phyloP scores from a whole-genome alignment of 2,113 vertebrate species.

The Pycnonotus jocosus region DNA sequence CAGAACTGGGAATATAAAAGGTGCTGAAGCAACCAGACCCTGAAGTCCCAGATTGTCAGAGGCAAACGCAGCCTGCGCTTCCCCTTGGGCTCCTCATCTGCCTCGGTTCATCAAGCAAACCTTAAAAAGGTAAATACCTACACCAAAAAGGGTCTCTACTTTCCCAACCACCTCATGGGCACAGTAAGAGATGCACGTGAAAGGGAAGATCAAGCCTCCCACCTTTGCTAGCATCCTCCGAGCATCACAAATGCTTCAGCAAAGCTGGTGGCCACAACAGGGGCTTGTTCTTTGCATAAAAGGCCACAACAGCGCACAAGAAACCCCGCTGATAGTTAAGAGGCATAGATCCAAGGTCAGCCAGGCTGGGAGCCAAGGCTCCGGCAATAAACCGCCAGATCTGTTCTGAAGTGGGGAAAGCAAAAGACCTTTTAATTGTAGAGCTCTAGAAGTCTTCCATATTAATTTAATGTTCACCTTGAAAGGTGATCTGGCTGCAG shows the following conservation, averaged over 20 bases:
- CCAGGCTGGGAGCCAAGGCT: conserved; percentile 24
- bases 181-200: background rate
- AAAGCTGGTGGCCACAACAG: background rate
- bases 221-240: background rate
- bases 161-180: background rate
- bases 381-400: background rate
- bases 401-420: background rate
- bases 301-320: conserved; percentile 15
- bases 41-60: background rate
- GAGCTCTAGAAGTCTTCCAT: background rate
- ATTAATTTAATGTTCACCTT: background rate
- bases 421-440: conserved; percentile 28
- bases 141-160: background rate
- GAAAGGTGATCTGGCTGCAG: background rate
- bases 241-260: background rate
- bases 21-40: background rate
- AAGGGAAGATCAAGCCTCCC: background rate
- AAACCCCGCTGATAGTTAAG: conserved; percentile 2
- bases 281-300: conserved; percentile 16
- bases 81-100: background rate
- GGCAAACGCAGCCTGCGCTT: fast-evolving
- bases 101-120: background rate
- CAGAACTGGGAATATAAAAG: background rate
- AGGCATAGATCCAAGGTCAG: conserved; percentile 38
- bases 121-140: background rate